phyloP scores from a whole-genome alignment of 2,113 vertebrate species.

The Monopterus albus region DNA sequence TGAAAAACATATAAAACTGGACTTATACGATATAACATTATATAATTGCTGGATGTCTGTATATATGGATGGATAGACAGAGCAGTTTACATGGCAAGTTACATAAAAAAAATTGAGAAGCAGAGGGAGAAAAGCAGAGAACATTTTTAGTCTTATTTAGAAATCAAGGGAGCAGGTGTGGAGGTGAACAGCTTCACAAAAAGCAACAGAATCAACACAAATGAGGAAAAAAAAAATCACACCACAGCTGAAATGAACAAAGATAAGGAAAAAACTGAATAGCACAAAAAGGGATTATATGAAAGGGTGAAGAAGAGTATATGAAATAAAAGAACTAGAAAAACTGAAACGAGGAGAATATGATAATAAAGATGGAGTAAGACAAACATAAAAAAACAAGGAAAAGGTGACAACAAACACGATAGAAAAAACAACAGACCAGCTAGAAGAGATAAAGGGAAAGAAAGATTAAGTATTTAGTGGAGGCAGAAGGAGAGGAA shows the following conservation, averaged over 20 bases:
- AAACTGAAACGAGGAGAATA: too few relatives aligned
- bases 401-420: too few relatives aligned
- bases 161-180: background rate
- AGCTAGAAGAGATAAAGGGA: background rate
- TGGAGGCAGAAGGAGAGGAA: background rate
- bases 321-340: background rate
- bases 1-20: background rate
- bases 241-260: background rate
- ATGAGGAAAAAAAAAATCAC: background rate
- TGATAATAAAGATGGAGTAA: background rate
- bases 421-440: background rate
- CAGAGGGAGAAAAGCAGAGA: background rate
- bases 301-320: background rate
- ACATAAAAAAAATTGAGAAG: background rate
- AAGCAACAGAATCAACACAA: background rate
- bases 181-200: background rate
- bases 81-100: background rate
- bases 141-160: constrained; percentile 1
- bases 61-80: background rate
- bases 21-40: background rate
- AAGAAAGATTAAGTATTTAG: constrained; percentile 6
- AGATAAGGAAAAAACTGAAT: background rate
- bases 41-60: background rate
- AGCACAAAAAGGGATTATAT: background rate
- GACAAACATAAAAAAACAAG: background rate